Evolutionary conservation across 2,888 invertebrate genomes (phyloP), one percentile per base, ranked within the genome.

Genomic region (Lasioglossum malachurum): DNA sequence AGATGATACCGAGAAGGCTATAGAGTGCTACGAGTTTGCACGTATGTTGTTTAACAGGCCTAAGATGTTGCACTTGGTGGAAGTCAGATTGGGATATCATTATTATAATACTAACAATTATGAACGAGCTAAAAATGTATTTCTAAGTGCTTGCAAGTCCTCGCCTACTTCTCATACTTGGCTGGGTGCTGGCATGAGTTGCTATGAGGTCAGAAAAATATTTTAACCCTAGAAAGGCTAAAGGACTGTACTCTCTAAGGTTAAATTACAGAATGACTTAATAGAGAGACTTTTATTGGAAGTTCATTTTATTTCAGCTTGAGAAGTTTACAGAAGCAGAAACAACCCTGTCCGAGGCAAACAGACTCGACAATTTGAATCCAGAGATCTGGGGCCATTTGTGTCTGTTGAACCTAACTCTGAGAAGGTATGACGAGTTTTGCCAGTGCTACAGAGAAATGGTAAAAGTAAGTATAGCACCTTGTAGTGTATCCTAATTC

Each of bases 401-500:
- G 4, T 93, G 94, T 60, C 75, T 94, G 46, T 85, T 94, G 53
- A 94, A 93, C 75, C 90, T 93, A 86, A 82, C 91, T 7, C 76
- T 93, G 8, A 73, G 89, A 27, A 91, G 92, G 75, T 89, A 92
- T 72, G 91, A 94, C 8, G 94, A 94, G 84, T 93, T 94, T 57
- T 35, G 86, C 5, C 94, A 94, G 71, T 94, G 94, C 78, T 94
- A 94, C 77, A 87, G 90, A 79, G 93, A 93, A 89, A 86, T 88
- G 91, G 23, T 79, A 23, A 87, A 87, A 75, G 87, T 87, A 35
- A 87, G 64, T 75, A 10, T 75, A 16, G 16, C 31, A 38, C 14
- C 12, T 35, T 7, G 3, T 8, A 67, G 57, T 31, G 31, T 7
- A 31, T 35, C 16, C 46, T 38, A 49, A 27, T 35, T 69, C 3